Evolutionary conservation across 2,888 invertebrate species (phyloP).

Genomic region (Itoplectis maculator): DNA sequence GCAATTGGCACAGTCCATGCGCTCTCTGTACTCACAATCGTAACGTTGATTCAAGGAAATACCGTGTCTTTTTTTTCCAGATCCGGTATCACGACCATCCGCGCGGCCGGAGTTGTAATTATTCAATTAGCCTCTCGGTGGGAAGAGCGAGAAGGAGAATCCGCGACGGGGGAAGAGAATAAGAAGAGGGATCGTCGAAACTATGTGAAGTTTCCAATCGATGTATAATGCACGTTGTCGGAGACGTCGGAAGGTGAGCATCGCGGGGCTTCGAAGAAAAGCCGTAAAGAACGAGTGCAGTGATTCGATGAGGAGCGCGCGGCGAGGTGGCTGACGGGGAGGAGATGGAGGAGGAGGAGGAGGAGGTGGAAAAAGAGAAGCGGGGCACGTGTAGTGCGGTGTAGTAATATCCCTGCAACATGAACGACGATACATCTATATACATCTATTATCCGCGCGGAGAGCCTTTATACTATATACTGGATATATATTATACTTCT

Average conservation of each 20-base stretch:
- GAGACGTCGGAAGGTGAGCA: slow-evolving; percentile 49
- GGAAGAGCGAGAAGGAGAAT: slow-evolving; percentile 1
- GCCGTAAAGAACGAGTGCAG: slow-evolving; percentile 64
- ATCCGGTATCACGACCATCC: slow-evolving; percentile 44
- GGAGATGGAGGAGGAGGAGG: slow-evolving; percentile 18
- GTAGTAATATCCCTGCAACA: slow-evolving; percentile 26
- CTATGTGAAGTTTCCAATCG: slow-evolving; percentile 66
- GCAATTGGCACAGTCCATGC: not conserved
- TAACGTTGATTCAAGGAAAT: slow-evolving; percentile 54
- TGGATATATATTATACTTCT: slow-evolving; percentile 15
- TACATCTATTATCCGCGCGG: slow-evolving; percentile 41
- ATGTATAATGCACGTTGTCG: slow-evolving; percentile 57
- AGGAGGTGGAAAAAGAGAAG: slow-evolving; percentile 33
- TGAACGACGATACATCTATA: slow-evolving; percentile 30
- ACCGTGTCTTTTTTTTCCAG: slow-evolving; percentile 15
- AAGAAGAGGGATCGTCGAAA: slow-evolving; percentile 41
- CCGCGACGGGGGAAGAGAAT: slow-evolving; percentile 28
- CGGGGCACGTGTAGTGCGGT: slow-evolving; percentile 53
- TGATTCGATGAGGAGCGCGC: slow-evolving; percentile 47
- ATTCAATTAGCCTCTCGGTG: slow-evolving; percentile 57
- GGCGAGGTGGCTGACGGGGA: slow-evolving; percentile 2
- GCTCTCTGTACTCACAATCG: slow-evolving; percentile 10
- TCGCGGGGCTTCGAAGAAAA: slow-evolving; percentile 61
- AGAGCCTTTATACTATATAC: slow-evolving; percentile 20
- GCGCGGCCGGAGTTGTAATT: slow-evolving; percentile 49